phyloP scores from a whole-genome alignment of 2,113 vertebrate genomes.

The Tauraco erythrolophus region DNA sequence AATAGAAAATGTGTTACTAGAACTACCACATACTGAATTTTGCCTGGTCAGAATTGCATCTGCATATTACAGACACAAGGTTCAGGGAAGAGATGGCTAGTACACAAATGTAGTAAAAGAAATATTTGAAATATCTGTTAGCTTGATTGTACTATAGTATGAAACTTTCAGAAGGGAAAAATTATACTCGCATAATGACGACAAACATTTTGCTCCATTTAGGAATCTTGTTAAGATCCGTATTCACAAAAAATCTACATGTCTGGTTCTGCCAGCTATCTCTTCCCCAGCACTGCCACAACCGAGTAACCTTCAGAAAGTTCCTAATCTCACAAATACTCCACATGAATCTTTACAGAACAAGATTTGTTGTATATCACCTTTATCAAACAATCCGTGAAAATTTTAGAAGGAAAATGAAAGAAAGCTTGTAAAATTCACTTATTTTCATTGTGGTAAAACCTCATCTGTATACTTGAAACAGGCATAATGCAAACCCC shows the following conservation, averaged over 20 bases:
- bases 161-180: neutral
- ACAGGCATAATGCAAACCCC: neutral
- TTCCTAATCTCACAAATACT: neutral
- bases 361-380: neutral
- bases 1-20: neutral
- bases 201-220: neutral
- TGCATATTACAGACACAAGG: neutral
- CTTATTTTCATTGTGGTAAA: neutral
- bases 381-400: neutral
- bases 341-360: neutral
- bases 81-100: neutral
- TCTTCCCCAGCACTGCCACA: neutral
- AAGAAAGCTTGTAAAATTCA: neutral
- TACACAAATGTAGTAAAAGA: neutral
- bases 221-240: neutral
- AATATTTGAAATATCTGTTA: neutral
- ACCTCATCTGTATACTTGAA: neutral
- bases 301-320: neutral
- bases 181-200: neutral
- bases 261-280: neutral
- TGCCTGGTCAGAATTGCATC: neutral
- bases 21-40: neutral
- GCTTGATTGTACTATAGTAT: neutral
- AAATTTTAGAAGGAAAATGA: neutral
- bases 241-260: neutral